A percentile compares a stretch with the other conserved stretches of the same genome.
Evolutionary conservation across 1,140 invertebrate genomes (phyloP).

Genomic region (Zaprionus ornatus): DNA sequence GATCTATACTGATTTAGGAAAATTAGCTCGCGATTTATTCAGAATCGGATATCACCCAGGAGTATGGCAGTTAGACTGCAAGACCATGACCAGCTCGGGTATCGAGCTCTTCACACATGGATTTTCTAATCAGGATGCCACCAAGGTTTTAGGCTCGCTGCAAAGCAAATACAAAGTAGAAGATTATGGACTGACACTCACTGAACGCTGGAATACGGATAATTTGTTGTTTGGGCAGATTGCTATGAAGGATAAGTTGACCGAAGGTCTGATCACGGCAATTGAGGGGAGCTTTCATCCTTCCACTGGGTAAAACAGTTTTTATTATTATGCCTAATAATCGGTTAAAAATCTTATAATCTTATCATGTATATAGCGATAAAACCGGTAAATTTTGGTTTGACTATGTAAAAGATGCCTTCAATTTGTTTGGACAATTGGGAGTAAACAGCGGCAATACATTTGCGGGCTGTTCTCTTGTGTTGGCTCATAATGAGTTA

Average conservation of each 20-base stretch:
- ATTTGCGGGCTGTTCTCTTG: conserved; percentile 34
- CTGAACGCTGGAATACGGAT: conserved; percentile 67
- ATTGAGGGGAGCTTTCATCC: conserved; percentile 59
- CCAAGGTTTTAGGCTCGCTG: conserved; percentile 57
- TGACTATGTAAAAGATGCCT: conserved; percentile 52
- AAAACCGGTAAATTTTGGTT: conserved; percentile 39
- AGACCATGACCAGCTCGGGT: conserved; percentile 47
- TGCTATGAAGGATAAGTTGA: conserved; percentile 56
- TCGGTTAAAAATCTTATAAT: not conserved
- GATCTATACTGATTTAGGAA: conserved; percentile 60
- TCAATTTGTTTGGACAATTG: conserved; percentile 37
- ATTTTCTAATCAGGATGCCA: conserved; percentile 52
- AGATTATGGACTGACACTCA: conserved; percentile 56
- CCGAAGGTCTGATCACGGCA: conserved; percentile 47
- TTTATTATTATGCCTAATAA: not conserved
- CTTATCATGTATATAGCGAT: conserved; percentile 17
- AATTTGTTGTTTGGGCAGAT: conserved; percentile 64
- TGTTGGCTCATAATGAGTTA: conserved; percentile 53
- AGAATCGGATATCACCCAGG: conserved; percentile 63
- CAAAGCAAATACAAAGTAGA: conserved; percentile 69
- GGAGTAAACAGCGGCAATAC: conserved; percentile 17
- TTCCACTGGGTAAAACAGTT: conserved; percentile 23
- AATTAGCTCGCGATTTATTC: conserved; percentile 57
- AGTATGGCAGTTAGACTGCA: conserved; percentile 69
- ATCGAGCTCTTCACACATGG: conserved; percentile 62